Evolutionary conservation across 2,888 invertebrate species (phyloP).

Genomic region (Cabera pusaria): DNA sequence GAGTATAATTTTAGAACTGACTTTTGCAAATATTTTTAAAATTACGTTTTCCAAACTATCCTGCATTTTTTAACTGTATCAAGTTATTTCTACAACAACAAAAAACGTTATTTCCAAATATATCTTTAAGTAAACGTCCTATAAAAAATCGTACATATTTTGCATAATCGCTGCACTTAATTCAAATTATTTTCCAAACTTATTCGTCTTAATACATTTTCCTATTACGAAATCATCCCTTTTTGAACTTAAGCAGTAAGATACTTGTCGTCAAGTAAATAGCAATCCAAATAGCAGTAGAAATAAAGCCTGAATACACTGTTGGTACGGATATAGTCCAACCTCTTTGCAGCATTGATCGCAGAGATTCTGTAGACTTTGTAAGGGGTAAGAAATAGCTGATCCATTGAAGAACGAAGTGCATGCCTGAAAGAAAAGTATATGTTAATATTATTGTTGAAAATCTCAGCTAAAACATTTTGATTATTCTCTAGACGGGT

Average conservation of each 20-base stretch:
- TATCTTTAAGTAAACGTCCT: too few species aligned
- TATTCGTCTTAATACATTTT: too few species aligned
- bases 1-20: too few species aligned
- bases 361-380: constrained; percentile 92
- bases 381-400: constrained; percentile 93
- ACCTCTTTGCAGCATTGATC: constrained; percentile 93
- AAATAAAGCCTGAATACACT: constrained; percentile 92
- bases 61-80: too few species aligned
- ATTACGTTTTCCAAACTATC: constrained; percentile 16
- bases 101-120: too few species aligned
- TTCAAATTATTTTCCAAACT: constrained; percentile 1
- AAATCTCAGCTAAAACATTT: too few species aligned
- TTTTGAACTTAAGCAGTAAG: constrained; percentile 91
- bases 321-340: constrained; percentile 88
- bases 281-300: constrained; percentile 90
- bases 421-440: constrained; percentile 84
- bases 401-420: constrained; percentile 86
- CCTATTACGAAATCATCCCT: constrained; percentile 89
- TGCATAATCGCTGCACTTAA: too few species aligned
- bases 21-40: too few species aligned
- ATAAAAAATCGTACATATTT: too few species aligned
- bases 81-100: too few species aligned
- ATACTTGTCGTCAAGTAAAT: constrained; percentile 89
- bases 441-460: too few species aligned
- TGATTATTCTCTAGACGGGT: too few species aligned